Conservation (phyloP, 2,888 invertebrate species). For the Ypsolopha sequella region DNA sequence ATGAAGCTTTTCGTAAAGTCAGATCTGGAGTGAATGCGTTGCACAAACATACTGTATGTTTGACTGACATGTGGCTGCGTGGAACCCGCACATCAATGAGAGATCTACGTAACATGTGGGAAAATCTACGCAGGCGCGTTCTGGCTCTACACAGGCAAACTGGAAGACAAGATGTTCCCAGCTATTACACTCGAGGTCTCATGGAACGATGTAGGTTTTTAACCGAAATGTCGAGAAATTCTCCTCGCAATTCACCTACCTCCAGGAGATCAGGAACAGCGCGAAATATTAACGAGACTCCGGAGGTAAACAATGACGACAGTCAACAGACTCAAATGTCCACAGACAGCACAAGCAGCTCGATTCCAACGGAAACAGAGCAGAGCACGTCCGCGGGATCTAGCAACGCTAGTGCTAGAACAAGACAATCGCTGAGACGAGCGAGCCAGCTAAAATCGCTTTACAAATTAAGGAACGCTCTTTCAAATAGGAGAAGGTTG, state of each 20-base stretch:
- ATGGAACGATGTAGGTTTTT: slow-evolving; percentile 57
- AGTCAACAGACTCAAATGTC: neutral
- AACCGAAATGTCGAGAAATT: slow-evolving; percentile 28
- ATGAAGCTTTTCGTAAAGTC: slow-evolving; percentile 52
- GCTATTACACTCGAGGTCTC: slow-evolving; percentile 50
- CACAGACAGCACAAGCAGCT: slow-evolving; percentile 1
- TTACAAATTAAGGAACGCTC: neutral
- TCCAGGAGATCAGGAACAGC: slow-evolving; percentile 12
- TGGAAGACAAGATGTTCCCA: slow-evolving; percentile 41
- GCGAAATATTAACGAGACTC: slow-evolving; percentile 15
- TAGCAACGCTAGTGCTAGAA: neutral
- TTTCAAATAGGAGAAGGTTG: neutral
- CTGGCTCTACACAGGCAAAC: slow-evolving; percentile 63
- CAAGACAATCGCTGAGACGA: neutral
- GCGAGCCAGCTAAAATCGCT: neutral
- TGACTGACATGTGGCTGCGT: slow-evolving; percentile 52
- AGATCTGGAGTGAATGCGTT: slow-evolving; percentile 43
- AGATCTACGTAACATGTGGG: slow-evolving; percentile 74
- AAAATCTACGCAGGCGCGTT: slow-evolving; percentile 73
- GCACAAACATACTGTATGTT: slow-evolving; percentile 43
- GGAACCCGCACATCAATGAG: slow-evolving; percentile 57
- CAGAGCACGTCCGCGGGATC: neutral
- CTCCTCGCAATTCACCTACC: slow-evolving; percentile 19
- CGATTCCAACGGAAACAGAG: neutral
- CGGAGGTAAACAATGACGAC: slow-evolving; percentile 15